Evolutionary conservation across 2,888 invertebrate species (phyloP), one percentile per base, ranked within the genome.

Genomic region (Ctena decussata): DNA sequence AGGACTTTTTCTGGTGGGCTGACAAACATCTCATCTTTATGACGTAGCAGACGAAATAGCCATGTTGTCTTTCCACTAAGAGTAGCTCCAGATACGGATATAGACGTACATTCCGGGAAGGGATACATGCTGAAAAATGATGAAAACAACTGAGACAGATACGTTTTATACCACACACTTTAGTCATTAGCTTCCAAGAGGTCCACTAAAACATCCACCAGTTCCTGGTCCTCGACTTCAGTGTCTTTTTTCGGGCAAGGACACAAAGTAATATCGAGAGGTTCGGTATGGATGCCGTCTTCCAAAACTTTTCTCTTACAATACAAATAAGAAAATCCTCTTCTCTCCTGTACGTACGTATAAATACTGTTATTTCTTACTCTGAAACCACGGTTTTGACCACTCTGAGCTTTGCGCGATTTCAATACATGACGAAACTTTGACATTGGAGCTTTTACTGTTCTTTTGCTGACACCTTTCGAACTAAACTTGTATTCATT

Each of bases 401-500:
- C 78, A 30, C 72, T 24, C 49, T 71, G 21, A 0, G 85, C 8
- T 39, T 73, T 72, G 1, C 57, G 27, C 0, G 80, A 77, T 27
- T 32, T 78, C 18, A 85, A 53, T 8, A 85, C 83, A 12, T 70
- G 32, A 1, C 81, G 57, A 75, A 83, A 86, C 27, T 75, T 80
- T 0, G 78, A 0, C 77, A 86, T 80, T 0, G 83, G 86, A 2
- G 74, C 80, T 71, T 41, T 77, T 1, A 86, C 18, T n/a, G 18
- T 21, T 18, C 82, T 32, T 69, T 86, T 86, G 41, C 75, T 77
- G 15, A 83, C 44, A 0, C 86, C 80, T 39, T 86, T 86, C 0
- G 83, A 86, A 60, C 86, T 86, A n/a, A 84, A 86, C 49, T 84
- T 86, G 35, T 77, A 86, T 24, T 83, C 82, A n/a, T 83, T 15